phyloP scores from a whole-genome alignment of 2,797 vertebrate genomes.

The Falco novaeseelandiae region DNA sequence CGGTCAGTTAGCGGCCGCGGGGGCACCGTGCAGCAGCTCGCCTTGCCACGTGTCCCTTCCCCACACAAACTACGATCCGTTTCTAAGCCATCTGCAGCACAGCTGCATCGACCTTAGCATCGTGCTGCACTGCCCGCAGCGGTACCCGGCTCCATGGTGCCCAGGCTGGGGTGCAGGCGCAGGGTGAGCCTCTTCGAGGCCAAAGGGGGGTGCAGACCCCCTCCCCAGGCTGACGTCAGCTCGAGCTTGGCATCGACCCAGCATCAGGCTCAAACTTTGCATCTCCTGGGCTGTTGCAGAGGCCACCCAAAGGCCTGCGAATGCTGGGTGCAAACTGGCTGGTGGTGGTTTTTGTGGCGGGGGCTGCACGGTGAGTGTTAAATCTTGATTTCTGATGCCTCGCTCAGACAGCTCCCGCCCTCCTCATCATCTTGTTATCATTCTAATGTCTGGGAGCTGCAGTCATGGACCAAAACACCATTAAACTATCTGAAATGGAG shows the following conservation, averaged over 20 bases:
- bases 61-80: background rate
- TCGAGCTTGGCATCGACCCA: accelerated
- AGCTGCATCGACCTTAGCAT: background rate
- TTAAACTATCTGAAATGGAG: constrained; percentile 62
- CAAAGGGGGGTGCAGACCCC: accelerated
- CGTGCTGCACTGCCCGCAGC: accelerated
- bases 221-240: background rate
- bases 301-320: background rate
- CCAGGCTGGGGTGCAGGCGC: accelerated
- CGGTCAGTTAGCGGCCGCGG: accelerated
- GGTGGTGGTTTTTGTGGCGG: background rate
- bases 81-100: background rate
- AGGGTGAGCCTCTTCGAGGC: no score
- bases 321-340: background rate
- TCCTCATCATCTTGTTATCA: constrained; percentile 58
- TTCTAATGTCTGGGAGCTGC: constrained; percentile 52
- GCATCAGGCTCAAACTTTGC: background rate
- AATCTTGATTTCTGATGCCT: background rate
- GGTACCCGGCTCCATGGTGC: background rate
- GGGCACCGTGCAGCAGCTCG: background rate
- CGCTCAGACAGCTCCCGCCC: background rate
- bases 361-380: accelerated
- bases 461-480: constrained; percentile 58
- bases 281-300: background rate
- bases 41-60: background rate